A percentile compares a stretch with the other conserved stretches of the same genome.
These are phyloP conservation scores for Eupithecia dodoneata DNA, from an alignment of 2,888 invertebrate species.

Conservation along the genomic window DNA sequence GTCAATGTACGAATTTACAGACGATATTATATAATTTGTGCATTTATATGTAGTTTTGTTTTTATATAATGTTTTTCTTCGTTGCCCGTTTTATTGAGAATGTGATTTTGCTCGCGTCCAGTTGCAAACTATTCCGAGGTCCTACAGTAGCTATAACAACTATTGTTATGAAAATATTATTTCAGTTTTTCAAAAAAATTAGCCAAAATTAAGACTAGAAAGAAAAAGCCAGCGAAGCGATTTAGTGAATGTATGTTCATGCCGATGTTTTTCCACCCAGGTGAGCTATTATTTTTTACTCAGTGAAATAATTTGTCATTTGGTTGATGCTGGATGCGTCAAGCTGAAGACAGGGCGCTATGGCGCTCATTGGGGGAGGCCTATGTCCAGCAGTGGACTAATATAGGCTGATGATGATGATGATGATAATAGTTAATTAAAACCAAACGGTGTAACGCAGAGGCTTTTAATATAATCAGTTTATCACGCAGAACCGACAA, in stretches of 20 bases:
- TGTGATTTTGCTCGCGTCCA: slow-evolving; percentile 3
- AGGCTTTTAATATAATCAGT: too few species aligned
- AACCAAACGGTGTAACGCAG: background rate
- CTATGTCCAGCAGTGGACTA: too few species aligned
- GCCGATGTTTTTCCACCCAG: slow-evolving; percentile 50
- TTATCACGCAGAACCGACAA: background rate
- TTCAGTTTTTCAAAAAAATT: slow-evolving; percentile 33
- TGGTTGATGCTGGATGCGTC: too few species aligned
- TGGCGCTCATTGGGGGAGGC: too few species aligned
- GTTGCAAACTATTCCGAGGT: slow-evolving; percentile 5
- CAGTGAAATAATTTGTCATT: too few species aligned
- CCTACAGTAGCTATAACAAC: background rate
- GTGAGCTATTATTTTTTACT: slow-evolving; percentile 39
- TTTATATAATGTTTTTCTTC: too few species aligned
- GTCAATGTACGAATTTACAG: too few species aligned
- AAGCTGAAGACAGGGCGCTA: too few species aligned
- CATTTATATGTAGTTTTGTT: too few species aligned
- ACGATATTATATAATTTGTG: too few species aligned
- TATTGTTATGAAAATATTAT: slow-evolving; percentile 1
- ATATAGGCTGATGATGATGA: too few species aligned
- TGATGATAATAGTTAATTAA: background rate
- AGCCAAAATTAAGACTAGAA: slow-evolving; percentile 35
- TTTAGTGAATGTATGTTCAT: slow-evolving; percentile 55
- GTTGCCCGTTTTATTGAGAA: background rate
- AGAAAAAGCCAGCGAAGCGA: slow-evolving; percentile 38